Conservation (phyloP, 2,113 vertebrate genomes). For the Gorsachius goisagi region DNA sequence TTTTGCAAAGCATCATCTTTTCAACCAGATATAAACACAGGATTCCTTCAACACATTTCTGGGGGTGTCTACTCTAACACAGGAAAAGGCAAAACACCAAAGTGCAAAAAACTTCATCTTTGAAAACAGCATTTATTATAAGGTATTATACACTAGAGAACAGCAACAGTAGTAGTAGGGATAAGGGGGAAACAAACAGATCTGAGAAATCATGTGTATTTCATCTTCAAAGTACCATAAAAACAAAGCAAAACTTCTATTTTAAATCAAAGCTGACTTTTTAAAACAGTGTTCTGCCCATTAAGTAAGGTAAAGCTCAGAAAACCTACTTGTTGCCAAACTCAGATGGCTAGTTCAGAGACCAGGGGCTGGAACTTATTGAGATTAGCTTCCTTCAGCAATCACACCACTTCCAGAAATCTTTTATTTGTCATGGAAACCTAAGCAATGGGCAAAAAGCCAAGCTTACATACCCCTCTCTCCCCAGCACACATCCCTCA, state of each 20-base stretch:
- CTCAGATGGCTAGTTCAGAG: background rate
- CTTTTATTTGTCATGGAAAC: background rate
- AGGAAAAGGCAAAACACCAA: background rate
- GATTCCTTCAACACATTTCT: background rate
- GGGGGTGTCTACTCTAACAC: background rate
- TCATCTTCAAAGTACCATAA: conserved; percentile 29
- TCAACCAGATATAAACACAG: background rate
- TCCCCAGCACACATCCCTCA: background rate
- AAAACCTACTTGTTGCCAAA: background rate
- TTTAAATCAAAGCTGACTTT: conserved; percentile 3
- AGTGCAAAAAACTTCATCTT: background rate
- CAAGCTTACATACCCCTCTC: background rate
- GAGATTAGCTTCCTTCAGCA: background rate
- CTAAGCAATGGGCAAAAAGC: background rate
- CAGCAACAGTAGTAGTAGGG: background rate
- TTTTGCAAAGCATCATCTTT: background rate
- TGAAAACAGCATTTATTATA: background rate
- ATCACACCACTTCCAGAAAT: background rate
- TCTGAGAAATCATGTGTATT: background rate
- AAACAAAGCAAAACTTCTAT: background rate
- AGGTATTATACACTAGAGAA: background rate
- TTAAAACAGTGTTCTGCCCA: background rate
- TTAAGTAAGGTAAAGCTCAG: background rate
- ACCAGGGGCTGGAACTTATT: background rate
- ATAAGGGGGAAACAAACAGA: background rate